These are phyloP conservation scores for Tanytarsus gracilentus DNA, from an alignment of 2,888 invertebrate species.

Conservation along the genomic window DNA sequence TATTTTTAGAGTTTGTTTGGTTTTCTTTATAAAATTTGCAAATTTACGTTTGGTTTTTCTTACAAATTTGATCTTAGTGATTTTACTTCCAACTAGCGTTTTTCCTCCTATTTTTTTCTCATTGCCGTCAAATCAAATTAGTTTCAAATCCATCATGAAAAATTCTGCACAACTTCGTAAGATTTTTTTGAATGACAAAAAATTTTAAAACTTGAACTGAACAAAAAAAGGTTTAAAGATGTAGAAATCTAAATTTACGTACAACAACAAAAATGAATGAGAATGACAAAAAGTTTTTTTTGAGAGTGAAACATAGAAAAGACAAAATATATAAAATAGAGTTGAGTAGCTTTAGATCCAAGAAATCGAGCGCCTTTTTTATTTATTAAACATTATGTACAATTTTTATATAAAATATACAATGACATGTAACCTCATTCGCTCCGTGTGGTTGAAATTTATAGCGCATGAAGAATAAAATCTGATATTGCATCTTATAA, in stretches of 20 bases:
- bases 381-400: constrained; percentile 1
- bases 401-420: not conserved
- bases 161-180: constrained; percentile 27
- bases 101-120: no score
- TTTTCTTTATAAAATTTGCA: no score
- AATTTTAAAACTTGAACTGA: not conserved
- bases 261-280: constrained; percentile 17
- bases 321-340: constrained; percentile 28
- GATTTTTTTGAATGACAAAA: constrained; percentile 5
- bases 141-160: constrained; percentile 17
- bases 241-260: constrained; percentile 28
- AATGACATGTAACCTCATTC: not conserved
- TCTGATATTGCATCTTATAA: no score
- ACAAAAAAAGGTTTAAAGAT: not conserved
- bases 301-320: not conserved
- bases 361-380: constrained; percentile 43
- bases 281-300: not conserved
- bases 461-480: no score
- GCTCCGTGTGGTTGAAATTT: no score
- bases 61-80: no score
- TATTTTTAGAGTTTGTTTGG: no score
- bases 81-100: no score
- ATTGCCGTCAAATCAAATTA: no score
- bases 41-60: no score
- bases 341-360: constrained; percentile 38